These are phyloP conservation scores for Chrysopa pallens DNA, from an alignment of 1,140 invertebrate genomes.

Conservation along the genomic window DNA sequence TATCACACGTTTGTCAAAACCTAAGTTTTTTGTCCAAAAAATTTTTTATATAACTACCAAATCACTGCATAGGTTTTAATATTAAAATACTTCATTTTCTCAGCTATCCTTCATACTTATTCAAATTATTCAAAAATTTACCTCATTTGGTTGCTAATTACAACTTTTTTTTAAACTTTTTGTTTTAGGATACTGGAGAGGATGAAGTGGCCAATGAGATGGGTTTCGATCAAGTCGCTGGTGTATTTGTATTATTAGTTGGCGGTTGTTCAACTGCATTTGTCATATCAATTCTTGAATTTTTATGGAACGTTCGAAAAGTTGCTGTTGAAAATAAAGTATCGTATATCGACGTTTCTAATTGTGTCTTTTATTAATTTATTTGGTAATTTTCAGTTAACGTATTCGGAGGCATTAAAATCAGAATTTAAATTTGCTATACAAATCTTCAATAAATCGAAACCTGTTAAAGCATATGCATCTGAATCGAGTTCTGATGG, in stretches of 20 bases:
- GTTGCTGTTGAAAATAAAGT: constrained; percentile 59
- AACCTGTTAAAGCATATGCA: constrained; percentile 27
- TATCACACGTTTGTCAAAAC: too few species aligned
- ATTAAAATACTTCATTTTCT: too few species aligned
- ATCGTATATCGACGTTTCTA: constrained; percentile 7
- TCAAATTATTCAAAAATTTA: too few species aligned
- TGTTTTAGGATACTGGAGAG: constrained; percentile 14
- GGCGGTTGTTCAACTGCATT: constrained; percentile 44
- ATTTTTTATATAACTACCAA: too few species aligned
- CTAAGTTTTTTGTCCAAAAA: too few species aligned
- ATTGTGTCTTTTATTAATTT: background rate
- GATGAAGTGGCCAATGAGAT: constrained; percentile 33
- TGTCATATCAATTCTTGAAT: constrained; percentile 53
- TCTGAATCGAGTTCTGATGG: background rate
- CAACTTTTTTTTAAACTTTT: too few species aligned
- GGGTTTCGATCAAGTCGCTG: constrained; percentile 67
- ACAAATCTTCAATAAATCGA: constrained; percentile 39
- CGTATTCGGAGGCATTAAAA: constrained; percentile 35
- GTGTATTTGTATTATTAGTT: constrained; percentile 74
- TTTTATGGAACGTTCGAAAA: constrained; percentile 63
- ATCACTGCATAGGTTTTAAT: too few species aligned
- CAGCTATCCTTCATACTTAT: too few species aligned
- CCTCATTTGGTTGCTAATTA: too few species aligned
- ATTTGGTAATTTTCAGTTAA: constrained; percentile 30
- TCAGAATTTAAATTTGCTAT: constrained; percentile 41